A percentile compares a stretch with the other conserved stretches of the same genome.
Evolutionary conservation across 2,113 vertebrate genomes (phyloP).

Genomic region (Lampris incognitus): DNA sequence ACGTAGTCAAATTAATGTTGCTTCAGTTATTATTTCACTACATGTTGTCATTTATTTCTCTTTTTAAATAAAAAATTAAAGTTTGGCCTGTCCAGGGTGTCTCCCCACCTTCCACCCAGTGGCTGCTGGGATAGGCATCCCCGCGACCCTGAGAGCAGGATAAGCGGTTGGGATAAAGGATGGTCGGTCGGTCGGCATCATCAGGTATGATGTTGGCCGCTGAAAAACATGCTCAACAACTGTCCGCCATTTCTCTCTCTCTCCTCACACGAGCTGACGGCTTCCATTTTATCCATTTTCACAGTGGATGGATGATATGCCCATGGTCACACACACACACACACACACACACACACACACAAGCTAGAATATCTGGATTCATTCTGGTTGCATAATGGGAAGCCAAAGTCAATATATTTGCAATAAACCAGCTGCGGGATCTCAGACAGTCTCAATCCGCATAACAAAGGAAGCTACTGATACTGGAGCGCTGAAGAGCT

Average conservation of each 20-base stretch:
- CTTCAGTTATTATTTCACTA: slow-evolving; percentile 41
- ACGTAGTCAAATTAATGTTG: slow-evolving; percentile 24
- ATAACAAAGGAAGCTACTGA: background rate
- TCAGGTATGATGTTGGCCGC: no score
- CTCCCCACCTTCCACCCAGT: no score
- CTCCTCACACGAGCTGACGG: no score
- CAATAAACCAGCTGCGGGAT: background rate
- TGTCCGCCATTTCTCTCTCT: no score
- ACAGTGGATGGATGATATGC: no score
- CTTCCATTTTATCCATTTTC: no score
- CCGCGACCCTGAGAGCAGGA: no score
- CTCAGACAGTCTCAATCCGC: background rate
- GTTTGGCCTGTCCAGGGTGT: no score
- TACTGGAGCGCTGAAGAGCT: slow-evolving; percentile 23
- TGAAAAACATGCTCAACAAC: no score
- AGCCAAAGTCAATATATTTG: background rate
- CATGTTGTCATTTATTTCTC: slow-evolving; percentile 16
- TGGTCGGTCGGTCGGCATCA: no score
- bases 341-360: background rate
- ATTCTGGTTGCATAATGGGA: background rate
- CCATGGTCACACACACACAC: slow-evolving; percentile 1
- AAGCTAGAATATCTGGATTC: background rate
- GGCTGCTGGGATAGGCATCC: no score
- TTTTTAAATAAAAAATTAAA: background rate
- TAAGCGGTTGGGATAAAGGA: no score